Evolutionary conservation across 23 tunicate genomes (phyloP), one percentile per base, ranked within the genome.

Genomic region (Trididemnum miniatum): DNA sequence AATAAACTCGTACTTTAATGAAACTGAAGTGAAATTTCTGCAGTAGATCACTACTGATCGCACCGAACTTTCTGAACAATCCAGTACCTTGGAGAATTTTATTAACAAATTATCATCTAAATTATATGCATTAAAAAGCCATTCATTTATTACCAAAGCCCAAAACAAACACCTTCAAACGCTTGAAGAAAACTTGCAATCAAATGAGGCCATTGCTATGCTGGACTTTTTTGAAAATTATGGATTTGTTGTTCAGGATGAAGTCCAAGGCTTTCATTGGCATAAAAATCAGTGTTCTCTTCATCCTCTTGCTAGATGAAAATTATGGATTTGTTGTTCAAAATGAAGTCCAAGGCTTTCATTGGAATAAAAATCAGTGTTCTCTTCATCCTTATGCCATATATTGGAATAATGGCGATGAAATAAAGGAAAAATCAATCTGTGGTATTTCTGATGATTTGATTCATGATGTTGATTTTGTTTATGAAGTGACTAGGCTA

Each of bases 331-430:
- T n/a, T n/a, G n/a, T n/a, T n/a, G n/a, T n/a, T n/a, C n/a, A n/a
- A n/a, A n/a, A n/a, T n/a, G n/a, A n/a, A n/a, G n/a, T n/a, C n/a
- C 85, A 81, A 81, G 85, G 85, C 3, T 81, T 59, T 34, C 85
- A 81, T 28, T 81, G 85, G 85, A 81, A 71, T 2, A 71, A 81
- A 24, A 65, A 24, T 64, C 59, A 38, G 18, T 81, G 85, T 31
- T 66, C 85, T 29, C 76, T 81, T 34, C 85, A 81, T 65, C 78
- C 85, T 32, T 36, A 69, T 35, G 54, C 69, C n/a, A 72, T 81
- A 32, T 71, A 81, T 31, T 36, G 76, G 35, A 59, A 65, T 31
- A 22, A 71, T 28, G 50, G 51, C 79, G 23, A 22, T 65, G 77
- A 23, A 34, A 9, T 34, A 3, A 20, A 20, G n/a, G 34, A 81